Evolutionary conservation across 2,113 vertebrate species (phyloP).

Genomic region (Petrocephalus zakoni): DNA sequence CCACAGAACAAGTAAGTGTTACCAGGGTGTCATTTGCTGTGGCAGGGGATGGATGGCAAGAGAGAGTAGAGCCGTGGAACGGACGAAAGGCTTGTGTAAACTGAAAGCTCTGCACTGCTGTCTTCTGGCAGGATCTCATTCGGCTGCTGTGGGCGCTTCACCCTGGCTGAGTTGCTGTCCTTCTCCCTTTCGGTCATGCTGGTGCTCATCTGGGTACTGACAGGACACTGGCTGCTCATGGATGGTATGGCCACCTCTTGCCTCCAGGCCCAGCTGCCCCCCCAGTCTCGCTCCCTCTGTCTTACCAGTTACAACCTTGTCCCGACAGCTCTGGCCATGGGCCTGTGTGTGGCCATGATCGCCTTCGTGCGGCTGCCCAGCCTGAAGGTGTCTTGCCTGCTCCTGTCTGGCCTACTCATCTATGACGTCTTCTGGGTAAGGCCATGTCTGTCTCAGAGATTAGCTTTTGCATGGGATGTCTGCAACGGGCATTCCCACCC

Average conservation of each 20-base stretch:
- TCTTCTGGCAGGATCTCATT: slow-evolving; percentile 84
- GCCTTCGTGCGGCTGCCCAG: slow-evolving; percentile 97
- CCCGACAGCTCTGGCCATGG: slow-evolving; percentile 89
- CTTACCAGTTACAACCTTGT: slow-evolving; percentile 9
- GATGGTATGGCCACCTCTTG: slow-evolving; percentile 69
- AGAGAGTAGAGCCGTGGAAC: not conserved
- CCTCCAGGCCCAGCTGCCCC: not conserved
- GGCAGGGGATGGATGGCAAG: too few species aligned
- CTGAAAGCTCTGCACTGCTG: not conserved
- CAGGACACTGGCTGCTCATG: slow-evolving; percentile 98
- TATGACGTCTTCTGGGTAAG: slow-evolving; percentile 99
- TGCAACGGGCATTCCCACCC: not conserved
- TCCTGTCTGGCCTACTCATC: slow-evolving; percentile 95
- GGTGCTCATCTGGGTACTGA: slow-evolving; percentile 98
- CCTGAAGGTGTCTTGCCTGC: slow-evolving; percentile 97
- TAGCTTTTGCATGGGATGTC: not conserved
- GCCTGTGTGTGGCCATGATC: slow-evolving; percentile 97
- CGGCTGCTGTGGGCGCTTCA: slow-evolving; percentile 97
- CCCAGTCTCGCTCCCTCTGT: not conserved
- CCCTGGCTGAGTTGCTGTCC: slow-evolving; percentile 89
- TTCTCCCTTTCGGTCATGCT: slow-evolving; percentile 96
- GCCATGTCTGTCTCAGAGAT: slow-evolving; percentile 15
- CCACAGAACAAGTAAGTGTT: slow-evolving; percentile 94
- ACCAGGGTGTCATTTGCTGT: not conserved
- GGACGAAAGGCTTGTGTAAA: not conserved